These are phyloP conservation scores for Leptodactylus fuscus DNA, from an alignment of 2,113 vertebrate genomes.

Conservation along the genomic window DNA sequence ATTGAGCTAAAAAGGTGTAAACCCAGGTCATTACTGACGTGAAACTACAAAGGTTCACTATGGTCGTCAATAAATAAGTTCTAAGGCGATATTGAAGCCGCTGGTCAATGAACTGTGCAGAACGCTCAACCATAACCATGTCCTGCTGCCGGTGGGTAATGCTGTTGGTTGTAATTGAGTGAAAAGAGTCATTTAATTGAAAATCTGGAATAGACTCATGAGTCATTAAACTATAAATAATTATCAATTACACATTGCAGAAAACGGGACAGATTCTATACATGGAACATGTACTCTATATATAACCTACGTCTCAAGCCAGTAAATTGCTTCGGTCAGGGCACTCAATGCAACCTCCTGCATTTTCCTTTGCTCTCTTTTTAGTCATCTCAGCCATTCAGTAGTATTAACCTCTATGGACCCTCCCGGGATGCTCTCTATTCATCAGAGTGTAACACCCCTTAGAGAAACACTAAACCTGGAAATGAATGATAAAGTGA, in stretches of 20 bases:
- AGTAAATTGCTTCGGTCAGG: background rate
- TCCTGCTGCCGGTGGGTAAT: background rate
- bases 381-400: no score
- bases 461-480: no score
- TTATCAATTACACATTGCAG: no score
- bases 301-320: background rate
- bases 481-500: no score
- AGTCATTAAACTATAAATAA: constrained; percentile 32
- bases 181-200: constrained; percentile 4
- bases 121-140: background rate
- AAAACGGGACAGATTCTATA: background rate
- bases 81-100: background rate
- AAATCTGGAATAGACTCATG: constrained; percentile 23
- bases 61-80: background rate
- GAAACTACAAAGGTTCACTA: constrained; percentile 21
- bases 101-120: constrained; percentile 12
- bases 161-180: constrained; percentile 1
- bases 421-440: no score
- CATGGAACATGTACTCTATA: background rate
- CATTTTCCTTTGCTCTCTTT: background rate
- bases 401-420: no score
- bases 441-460: no score
- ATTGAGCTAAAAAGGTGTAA: background rate
- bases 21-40: background rate
- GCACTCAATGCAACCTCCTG: background rate